Base-by-base conservation (phyloP, 2,797 vertebrate species). In the Lepus townsendii region DNA sequence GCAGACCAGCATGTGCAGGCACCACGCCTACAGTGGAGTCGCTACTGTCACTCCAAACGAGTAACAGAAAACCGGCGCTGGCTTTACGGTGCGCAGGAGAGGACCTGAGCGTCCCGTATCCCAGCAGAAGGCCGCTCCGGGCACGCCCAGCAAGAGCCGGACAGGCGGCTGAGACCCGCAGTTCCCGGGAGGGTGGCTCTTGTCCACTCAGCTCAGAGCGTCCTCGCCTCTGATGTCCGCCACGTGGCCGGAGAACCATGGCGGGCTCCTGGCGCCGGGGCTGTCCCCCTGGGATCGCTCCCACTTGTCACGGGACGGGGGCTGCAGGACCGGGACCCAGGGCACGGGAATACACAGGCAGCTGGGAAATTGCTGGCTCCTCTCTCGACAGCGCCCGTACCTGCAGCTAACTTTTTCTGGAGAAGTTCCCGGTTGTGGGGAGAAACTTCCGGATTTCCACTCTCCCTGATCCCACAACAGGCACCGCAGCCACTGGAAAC, bases 351-450 rank as follows among this genome's bases (percentile, higher is more conserved):
- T 22, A 76, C 8, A 4, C 5, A 19, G 9, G 16, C 32, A n/a
- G 7, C 50, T 32, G 12, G 26, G 26, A 42, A 62, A 20, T 3
- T 20, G 7, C 10, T 7, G 9, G 24, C 38, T 42, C 50, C 38
- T 57, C 57, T 66, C 60, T 54, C 52, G 12, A 2, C 1, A 1
- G 19, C 7, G 11, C 50, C 47, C 10, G 0, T 96, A 99, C 99
- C 99, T 99, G 98, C 99, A 99, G 97, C 94, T 98, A 87, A 99
- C 95, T 27, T 91, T 96, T 57, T 89, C 22, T 1, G 95, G n/a
- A 47, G 96, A 60, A 19, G 97, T 96, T 17, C 96, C 96, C 50
- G 96, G 97, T 7, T 97, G 97, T 16, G 98, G 97, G 80, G 68
- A 96, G 92, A 98, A 98, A 27, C 95, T 96, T 1, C 88, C 94